phyloP scores from a whole-genome alignment of 2,888 invertebrate species.

The Hypsopygia costalis region DNA sequence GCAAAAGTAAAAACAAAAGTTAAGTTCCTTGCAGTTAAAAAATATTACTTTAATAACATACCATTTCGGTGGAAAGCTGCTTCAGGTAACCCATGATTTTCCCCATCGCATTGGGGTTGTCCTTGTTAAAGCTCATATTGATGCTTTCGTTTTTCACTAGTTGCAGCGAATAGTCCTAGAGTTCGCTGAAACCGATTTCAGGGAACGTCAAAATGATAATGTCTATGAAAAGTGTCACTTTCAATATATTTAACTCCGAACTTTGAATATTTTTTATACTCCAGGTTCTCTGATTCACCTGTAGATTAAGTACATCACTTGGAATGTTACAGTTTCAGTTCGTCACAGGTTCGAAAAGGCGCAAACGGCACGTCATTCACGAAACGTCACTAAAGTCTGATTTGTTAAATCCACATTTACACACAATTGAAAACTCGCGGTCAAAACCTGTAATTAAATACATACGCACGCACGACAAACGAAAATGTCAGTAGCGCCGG shows the following conservation, averaged over 20 bases:
- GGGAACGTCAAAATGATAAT: constrained; percentile 70
- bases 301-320: constrained; percentile 51
- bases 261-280: constrained; percentile 49
- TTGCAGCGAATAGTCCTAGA: constrained; percentile 19
- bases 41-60: constrained; percentile 35
- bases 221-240: constrained; percentile 51
- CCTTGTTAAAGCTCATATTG: constrained; percentile 78
- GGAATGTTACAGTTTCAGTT: constrained; percentile 12
- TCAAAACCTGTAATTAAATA: constrained; percentile 43
- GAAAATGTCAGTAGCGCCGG: constrained; percentile 68
- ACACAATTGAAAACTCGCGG: constrained; percentile 52
- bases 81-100: constrained; percentile 75
- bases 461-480: constrained; percentile 41
- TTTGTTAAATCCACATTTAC: background rate
- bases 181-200: constrained; percentile 38
- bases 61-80: constrained; percentile 76
- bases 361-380: constrained; percentile 2
- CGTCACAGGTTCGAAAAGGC: background rate
- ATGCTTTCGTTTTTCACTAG: constrained; percentile 31
- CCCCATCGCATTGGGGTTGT: constrained; percentile 74
- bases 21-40: background rate
- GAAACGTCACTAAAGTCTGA: background rate
- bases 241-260: constrained; percentile 37
- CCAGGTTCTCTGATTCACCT: constrained; percentile 62
- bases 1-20: too few relatives aligned